phyloP scores from a whole-genome alignment of 1,140 invertebrate species.

The Microvelia longipes region DNA sequence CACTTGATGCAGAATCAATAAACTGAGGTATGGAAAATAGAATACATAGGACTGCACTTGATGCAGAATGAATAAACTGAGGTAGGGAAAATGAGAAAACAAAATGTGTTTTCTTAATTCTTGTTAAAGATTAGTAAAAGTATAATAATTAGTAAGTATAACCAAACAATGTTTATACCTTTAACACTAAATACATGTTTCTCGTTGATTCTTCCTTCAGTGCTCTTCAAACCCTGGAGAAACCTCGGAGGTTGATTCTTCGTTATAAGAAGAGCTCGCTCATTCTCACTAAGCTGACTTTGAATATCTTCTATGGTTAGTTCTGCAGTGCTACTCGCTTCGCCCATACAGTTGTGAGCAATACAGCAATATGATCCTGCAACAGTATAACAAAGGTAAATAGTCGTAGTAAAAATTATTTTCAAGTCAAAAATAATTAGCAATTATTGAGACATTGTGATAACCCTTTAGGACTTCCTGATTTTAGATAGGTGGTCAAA shows the following conservation, averaged over 20 bases:
- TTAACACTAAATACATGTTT: slow-evolving; percentile 62
- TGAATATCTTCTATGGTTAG: slow-evolving; percentile 80
- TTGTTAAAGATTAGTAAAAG: no score
- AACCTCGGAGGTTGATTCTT: slow-evolving; percentile 70
- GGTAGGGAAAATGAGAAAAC: no score
- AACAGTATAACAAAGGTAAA: no score
- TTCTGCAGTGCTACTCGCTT: slow-evolving; percentile 68
- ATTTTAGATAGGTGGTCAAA: no score
- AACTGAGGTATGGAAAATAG: no score
- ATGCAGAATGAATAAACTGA: no score
- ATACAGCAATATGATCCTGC: slow-evolving; percentile 78
- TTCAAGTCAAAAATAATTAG: neutral
- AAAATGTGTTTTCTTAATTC: no score
- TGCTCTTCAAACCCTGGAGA: slow-evolving; percentile 58
- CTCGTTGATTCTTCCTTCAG: slow-evolving; percentile 68
- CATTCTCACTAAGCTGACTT: slow-evolving; percentile 73
- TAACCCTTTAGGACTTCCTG: neutral
- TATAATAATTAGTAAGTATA: no score
- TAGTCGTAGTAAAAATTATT: neutral
- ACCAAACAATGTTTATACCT: no score
- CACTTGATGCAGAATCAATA: no score
- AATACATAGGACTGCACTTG: no score
- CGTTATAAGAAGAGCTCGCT: slow-evolving; percentile 54
- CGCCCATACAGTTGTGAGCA: slow-evolving; percentile 80
- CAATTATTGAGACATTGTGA: neutral